Evolutionary conservation across 2,888 invertebrate species (phyloP).

Genomic region (Lucinisca nassula): DNA sequence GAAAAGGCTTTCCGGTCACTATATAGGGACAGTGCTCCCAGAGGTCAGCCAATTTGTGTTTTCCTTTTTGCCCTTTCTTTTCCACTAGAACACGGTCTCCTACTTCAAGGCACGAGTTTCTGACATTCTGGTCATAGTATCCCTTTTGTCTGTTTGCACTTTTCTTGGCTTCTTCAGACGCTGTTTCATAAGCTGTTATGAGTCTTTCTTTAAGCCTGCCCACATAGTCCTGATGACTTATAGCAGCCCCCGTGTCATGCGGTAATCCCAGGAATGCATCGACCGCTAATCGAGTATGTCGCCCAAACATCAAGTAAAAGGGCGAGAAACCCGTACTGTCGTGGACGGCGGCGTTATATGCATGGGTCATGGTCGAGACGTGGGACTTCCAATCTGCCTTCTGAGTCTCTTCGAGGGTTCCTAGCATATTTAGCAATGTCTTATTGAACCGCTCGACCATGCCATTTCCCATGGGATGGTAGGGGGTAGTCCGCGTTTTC

Average conservation of each 20-base stretch:
- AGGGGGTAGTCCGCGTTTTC: not conserved
- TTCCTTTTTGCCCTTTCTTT: not conserved
- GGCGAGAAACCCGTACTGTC: not conserved
- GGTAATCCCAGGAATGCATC: not conserved
- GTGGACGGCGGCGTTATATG: not conserved
- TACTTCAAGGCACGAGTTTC: not conserved
- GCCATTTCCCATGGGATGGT: not conserved
- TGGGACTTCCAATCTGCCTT: not conserved
- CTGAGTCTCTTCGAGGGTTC: not conserved
- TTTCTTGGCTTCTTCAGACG: not conserved
- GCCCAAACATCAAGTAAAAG: not conserved
- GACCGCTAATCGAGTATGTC: not conserved
- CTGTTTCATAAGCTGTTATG: not conserved
- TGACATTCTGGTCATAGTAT: not conserved
- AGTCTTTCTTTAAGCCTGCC: not conserved
- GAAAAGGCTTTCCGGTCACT: not conserved
- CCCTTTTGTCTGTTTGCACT: not conserved
- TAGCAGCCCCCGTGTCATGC: not conserved
- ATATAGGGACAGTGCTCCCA: not conserved
- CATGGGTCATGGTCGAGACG: slow-evolving; percentile 2
- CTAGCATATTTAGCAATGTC: not conserved
- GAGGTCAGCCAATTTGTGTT: not conserved
- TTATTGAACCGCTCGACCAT: not conserved
- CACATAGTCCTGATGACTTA: not conserved
- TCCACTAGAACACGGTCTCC: not conserved